Evolutionary conservation across 2,888 invertebrate species (phyloP), one percentile per base, ranked within the genome.

Genomic region (Malthinus flaveolus): DNA sequence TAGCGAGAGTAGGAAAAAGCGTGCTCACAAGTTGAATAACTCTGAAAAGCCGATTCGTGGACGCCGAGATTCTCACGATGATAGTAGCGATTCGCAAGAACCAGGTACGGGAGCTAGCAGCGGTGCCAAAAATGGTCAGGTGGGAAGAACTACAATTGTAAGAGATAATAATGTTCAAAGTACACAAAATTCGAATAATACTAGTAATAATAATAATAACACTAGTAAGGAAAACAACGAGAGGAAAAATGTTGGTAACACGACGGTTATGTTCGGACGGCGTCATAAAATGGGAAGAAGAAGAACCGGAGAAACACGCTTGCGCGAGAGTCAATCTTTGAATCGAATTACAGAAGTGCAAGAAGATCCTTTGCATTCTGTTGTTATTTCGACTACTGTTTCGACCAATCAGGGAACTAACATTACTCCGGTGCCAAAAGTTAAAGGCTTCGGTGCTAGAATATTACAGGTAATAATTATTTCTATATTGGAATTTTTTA

Each of bases 291-390:
- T 82, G 1, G 83, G 84, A 11, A 74, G 85, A 56, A 78, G 85
- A 65, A 76, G 85, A 67, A 81, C 82, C n/a, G 83, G 86, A 0
- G 87, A 88, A 68, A 86, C 87, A 1, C 76, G 84, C 11, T 78
- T 93, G 54, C 83, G 92, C 7, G 92, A 93, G 79, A 91, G 91
- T 67, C 91, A 93, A 73, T 92, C 92, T 23, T 79, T 93, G 60
- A 93, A 92, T 77, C 85, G 92, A 63, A 92, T 93, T 64, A 91
- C 91, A 10, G 93, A 93, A 80, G 91, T 91, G 65, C 91, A 91
- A 77, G 91, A 91, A 75, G 89, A 87, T 52, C 84, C 80, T 36
- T 60, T 67, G 46, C 78, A 75, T 66, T 71, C 73, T 9, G 61
- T 77, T 34, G 72, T 77, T 13, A 75, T 76, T 31, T 70, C 75